Base-by-base conservation (phyloP, 2,797 vertebrate genomes). In the Holocentrus rufus region DNA sequence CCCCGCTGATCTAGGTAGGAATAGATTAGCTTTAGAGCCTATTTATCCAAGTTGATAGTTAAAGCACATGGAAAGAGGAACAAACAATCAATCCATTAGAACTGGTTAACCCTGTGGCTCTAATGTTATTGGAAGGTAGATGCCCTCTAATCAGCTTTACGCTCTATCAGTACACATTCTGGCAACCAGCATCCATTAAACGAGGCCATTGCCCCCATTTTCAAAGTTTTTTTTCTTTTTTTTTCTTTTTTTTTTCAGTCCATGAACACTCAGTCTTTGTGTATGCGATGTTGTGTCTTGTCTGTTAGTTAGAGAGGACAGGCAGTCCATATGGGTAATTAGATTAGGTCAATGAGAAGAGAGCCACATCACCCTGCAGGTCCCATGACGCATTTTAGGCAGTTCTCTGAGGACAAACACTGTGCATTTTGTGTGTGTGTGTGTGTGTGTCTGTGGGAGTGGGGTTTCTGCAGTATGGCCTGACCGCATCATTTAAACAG, bases 71-170 rank as follows among this genome's bases (percentile, higher is more conserved):
- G 85, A 93, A 89, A 91, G 88, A 87, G 88, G 79, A 88, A 50
- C 80, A 71, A 83, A 72, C 76, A 62, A 88, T 89, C 85, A 82
- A 89, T 92, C 76, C 69, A 65, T 83, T 81, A 87, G 91, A 85
- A 88, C 83, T 81, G 74, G 91, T 90, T 92, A 92, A 90, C 89
- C 87, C 90, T 81, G 83, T 85, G 65, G 91, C 90, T 77, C 87
- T 88, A 86, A 91, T 90, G 87, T 90, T 93, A 94, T 93, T 93
- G 87, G 85, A 89, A 92, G 92, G 92, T 92, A 91, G 92, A 82
- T 89, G 89, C 89, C 92, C 92, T 92, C 92, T 93, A 93, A 95
- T 95, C 93, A 91, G 94, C 91, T 93, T 92, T 92, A 90, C 85
- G 89, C 92, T 92, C 92, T 90, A 92, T 94, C 94, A 94, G 90